phyloP scores from a whole-genome alignment of 2,113 vertebrate species.

The Catharus bicknelli region DNA sequence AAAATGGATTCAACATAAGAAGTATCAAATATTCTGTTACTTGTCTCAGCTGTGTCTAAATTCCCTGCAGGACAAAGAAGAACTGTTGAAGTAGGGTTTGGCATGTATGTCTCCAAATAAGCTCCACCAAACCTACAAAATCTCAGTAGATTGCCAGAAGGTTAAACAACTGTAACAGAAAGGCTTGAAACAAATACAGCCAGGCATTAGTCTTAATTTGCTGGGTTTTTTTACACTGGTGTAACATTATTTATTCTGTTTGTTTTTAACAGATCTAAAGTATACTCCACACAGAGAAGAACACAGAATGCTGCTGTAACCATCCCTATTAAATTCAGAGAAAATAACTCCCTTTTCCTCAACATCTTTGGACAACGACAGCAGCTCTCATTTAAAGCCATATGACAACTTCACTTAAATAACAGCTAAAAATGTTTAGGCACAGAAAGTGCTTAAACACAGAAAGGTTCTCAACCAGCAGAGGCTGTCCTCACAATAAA shows the following conservation, averaged over 20 bases:
- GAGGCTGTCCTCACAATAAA: slow-evolving; percentile 40
- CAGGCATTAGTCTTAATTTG: neutral
- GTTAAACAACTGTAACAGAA: neutral
- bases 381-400: slow-evolving; percentile 16
- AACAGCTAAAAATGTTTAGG: slow-evolving; percentile 43
- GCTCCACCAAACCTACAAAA: neutral
- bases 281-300: neutral
- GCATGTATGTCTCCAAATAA: fast-evolving
- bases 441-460: slow-evolving; percentile 33
- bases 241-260: neutral
- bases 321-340: neutral
- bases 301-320: neutral
- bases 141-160: neutral
- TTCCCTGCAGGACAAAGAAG: neutral
- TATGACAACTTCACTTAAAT: neutral
- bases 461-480: slow-evolving; percentile 31
- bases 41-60: neutral
- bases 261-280: neutral
- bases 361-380: neutral
- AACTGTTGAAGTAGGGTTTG: neutral
- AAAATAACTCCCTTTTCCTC: neutral
- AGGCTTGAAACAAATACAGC: neutral
- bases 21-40: neutral
- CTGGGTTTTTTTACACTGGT: neutral
- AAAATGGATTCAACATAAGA: neutral